Conservation (phyloP, 2,797 vertebrate genomes). For the Eremophila alpestris region DNA sequence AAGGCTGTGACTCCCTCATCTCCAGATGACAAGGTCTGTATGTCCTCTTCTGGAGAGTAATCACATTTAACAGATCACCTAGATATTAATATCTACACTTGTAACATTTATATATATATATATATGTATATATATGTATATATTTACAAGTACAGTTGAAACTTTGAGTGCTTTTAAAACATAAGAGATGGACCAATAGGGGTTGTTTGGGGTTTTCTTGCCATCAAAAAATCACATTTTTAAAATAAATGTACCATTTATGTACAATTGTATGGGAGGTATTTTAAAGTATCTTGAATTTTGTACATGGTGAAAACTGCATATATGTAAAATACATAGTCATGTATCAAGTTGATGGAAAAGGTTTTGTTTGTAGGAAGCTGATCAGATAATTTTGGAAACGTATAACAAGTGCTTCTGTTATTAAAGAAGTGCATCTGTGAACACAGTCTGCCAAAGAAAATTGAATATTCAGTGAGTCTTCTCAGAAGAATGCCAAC, state of each 20-base stretch:
- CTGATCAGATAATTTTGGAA: slow-evolving; percentile 7
- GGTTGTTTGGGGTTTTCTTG: neutral
- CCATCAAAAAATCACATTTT: neutral
- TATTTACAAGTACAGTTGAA: neutral
- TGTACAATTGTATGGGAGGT: neutral
- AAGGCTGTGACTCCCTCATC: neutral
- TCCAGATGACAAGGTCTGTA: neutral
- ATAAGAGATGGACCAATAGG: neutral
- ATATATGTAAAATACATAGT: neutral
- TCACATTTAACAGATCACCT: neutral
- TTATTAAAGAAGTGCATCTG: slow-evolving; percentile 1
- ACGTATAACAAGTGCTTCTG: neutral
- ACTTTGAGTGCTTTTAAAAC: neutral
- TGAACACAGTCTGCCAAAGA: neutral
- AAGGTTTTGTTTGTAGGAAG: neutral
- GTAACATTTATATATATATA: neutral
- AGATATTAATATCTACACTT: neutral
- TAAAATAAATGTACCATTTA: neutral
- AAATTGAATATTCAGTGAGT: neutral
- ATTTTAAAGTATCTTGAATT: neutral
- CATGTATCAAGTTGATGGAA: neutral
- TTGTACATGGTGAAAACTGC: neutral
- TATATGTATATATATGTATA: neutral
- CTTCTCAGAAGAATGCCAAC: slow-evolving; percentile 5
- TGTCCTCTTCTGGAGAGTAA: neutral